These are phyloP conservation scores for Tragelaphus scriptus DNA, from an alignment of 2,113 vertebrate genomes.

Conservation along the genomic window DNA sequence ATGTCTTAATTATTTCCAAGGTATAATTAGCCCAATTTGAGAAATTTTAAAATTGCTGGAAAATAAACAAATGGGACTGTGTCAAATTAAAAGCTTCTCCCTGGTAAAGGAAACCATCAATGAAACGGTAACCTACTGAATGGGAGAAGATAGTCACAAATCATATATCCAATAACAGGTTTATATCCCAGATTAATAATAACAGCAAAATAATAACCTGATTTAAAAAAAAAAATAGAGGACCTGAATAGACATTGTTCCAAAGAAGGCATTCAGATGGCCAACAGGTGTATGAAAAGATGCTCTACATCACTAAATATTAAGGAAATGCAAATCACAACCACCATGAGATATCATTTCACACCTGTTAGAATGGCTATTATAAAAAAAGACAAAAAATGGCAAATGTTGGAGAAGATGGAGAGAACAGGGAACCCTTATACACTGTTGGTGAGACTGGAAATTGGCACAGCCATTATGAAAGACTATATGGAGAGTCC, in stretches of 20 bases:
- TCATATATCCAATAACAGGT: not conserved
- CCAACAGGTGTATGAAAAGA: not conserved
- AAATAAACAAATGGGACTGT: not conserved
- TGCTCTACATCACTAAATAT: not conserved
- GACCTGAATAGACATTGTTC: not conserved
- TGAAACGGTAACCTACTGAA: not conserved
- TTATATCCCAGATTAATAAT: not conserved
- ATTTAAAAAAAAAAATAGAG: not conserved
- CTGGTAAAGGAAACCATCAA: not conserved
- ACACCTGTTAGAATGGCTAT: not conserved
- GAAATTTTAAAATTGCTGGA: not conserved
- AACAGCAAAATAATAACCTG: not conserved
- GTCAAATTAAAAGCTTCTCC: not conserved
- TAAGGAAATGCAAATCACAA: not conserved
- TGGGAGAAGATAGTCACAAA: not conserved
- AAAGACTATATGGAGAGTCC: not conserved
- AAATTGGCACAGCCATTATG: not conserved
- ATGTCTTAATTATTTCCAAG: not conserved
- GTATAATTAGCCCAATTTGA: not conserved
- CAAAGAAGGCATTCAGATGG: not conserved
- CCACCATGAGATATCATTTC: not conserved
- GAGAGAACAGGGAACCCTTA: not conserved
- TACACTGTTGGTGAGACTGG: not conserved
- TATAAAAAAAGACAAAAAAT: not conserved
- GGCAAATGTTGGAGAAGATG: not conserved